phyloP scores from a whole-genome alignment of 2,113 vertebrate genomes.

The Numida meleagris region DNA sequence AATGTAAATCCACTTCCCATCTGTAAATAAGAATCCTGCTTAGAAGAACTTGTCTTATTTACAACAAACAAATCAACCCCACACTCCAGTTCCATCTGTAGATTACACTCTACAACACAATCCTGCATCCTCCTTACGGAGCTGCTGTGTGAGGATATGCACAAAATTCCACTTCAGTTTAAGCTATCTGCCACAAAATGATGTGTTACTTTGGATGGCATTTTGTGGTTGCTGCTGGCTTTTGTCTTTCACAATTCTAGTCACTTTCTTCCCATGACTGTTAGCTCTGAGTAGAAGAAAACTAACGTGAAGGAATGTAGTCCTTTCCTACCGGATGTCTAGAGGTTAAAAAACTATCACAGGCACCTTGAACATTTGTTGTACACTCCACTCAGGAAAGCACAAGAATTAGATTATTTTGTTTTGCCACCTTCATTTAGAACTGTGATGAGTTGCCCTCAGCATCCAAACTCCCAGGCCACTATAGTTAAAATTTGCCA shows the following conservation, averaged over 20 bases:
- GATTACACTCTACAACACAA: fast-evolving
- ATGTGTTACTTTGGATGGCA: background rate
- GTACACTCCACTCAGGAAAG: background rate
- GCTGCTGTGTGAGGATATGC: fast-evolving
- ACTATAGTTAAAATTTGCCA: background rate
- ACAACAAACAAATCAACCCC: background rate
- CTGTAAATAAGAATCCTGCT: background rate
- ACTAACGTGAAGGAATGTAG: background rate
- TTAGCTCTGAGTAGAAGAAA: background rate
- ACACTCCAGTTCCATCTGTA: background rate
- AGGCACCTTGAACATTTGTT: background rate
- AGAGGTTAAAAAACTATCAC: background rate
- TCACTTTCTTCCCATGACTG: background rate
- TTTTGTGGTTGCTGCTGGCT: fast-evolving
- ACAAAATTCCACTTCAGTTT: background rate
- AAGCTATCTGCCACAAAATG: background rate
- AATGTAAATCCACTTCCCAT: background rate
- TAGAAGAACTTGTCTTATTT: background rate
- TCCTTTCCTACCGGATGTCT: background rate
- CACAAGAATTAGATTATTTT: background rate
- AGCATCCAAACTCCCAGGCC: background rate
- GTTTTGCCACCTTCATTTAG: background rate
- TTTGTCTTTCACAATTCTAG: background rate
- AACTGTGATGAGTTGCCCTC: background rate
- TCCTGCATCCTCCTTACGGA: background rate